Base-by-base conservation (phyloP, 2,888 invertebrate genomes). In the Drosophila longiperda region DNA sequence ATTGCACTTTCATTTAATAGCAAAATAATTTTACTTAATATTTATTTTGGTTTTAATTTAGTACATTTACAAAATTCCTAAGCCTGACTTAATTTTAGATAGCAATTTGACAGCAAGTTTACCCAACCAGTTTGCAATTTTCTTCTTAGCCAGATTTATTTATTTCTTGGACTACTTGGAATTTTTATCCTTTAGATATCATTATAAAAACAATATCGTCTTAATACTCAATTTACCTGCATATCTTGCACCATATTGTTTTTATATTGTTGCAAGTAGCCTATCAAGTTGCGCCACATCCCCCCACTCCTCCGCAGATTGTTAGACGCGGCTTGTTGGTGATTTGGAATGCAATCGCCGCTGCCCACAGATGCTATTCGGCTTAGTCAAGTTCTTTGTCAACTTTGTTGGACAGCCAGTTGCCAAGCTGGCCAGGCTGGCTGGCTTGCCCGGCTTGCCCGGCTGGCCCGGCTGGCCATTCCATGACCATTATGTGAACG, bases 381-480 rank as follows among this genome's bases (percentile, higher is more conserved):
- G 65, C 83, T 83, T 87, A 83, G 61, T 82, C 73, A 86, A 75
- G 85, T 88, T 85, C 86, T 83, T 82, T 85, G 88, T 87, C 85
- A 82, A 85, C 73, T 87, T 71, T 52, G 69, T 70, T 73, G 75
- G 40, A 29, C 23, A 33, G 38, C 36, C 65, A 53, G 53, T 15
- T 29, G 29, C 29, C 29, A 29, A 29, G 29, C 29, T 29, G 29
- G 29, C 29, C 29, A 29, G 5, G 29, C 29, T 29, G 29, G 2
- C 29, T 29, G 5, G 29, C 29, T 29, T 5, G 5, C 29, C 26
- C 23, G 23, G 23, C 23, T n/a, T 26, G 26, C 0, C 26, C 0
- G 29, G 29, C 29, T 29, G 29, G 5, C 29, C 29, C 1, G 29
- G 57, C 29, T 9, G 59, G 60, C 53, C 64, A 73, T 77, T 55